These are phyloP conservation scores for Aix galericulata DNA, from an alignment of 2,113 vertebrate genomes.

Conservation along the genomic window DNA sequence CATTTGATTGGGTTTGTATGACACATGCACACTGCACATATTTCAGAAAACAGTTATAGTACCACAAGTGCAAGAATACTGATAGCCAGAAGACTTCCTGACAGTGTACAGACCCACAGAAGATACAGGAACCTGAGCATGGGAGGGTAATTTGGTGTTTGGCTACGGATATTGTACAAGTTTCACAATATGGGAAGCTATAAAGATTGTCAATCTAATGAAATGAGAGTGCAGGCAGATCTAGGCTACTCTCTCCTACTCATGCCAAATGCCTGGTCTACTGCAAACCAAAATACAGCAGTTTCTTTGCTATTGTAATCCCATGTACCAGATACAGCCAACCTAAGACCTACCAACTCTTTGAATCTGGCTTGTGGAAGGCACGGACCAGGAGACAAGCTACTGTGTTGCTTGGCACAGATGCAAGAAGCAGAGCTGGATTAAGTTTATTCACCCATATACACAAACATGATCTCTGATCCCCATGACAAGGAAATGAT, in stretches of 20 bases:
- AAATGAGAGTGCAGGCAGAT: not conserved
- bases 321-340: not conserved
- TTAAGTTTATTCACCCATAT: not conserved
- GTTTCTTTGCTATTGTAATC: not conserved
- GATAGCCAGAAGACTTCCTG: not conserved
- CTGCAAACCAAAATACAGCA: not conserved
- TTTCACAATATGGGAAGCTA: not conserved
- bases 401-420: not conserved
- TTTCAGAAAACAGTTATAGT: not conserved
- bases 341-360: no score
- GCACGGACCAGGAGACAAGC: not conserved
- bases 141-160: not conserved
- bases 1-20: not conserved
- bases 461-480: not conserved
- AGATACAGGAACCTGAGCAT: rapidly evolving
- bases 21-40: rapidly evolving
- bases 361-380: not conserved
- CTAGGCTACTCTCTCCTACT: not conserved
- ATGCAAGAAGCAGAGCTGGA: not conserved
- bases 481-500: not conserved
- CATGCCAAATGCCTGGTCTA: not conserved
- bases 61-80: not conserved
- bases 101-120: not conserved
- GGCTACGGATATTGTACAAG: not conserved
- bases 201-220: not conserved